Percentiles rank a stretch among this genome's conserved stretches.
Evolutionary conservation across 2,797 vertebrate species (phyloP).

Genomic region (Oreonectes daqikongensis): DNA sequence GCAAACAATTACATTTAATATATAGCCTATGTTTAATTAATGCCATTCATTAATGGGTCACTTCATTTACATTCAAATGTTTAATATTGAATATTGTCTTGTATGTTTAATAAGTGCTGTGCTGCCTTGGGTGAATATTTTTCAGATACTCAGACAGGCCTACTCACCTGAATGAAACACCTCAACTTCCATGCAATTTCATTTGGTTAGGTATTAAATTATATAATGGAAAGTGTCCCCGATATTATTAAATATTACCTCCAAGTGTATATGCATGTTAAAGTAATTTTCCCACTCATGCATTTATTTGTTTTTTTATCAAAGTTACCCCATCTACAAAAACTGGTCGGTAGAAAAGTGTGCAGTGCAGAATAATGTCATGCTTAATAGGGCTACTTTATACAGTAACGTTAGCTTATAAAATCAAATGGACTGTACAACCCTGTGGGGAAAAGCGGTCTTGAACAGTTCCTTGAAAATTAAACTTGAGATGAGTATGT

Average conservation of each 20-base stretch:
- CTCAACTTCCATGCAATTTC: neutral
- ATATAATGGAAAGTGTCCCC: neutral
- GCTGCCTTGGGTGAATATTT: too few relatives aligned
- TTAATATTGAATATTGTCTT: neutral
- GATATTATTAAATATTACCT: too few relatives aligned
- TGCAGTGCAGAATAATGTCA: neutral
- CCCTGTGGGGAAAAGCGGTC: conserved; percentile 34
- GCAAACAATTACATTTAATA: too few relatives aligned
- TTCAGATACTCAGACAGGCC: too few relatives aligned
- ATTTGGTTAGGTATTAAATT: neutral
- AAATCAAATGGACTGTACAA: conserved; percentile 47
- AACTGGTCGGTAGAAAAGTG: conserved; percentile 12
- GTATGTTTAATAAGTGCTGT: neutral
- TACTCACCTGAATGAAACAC: conserved; percentile 2
- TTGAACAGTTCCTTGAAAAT: conserved; percentile 53
- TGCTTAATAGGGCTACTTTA: conserved; percentile 12
- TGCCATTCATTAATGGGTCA: too few relatives aligned
- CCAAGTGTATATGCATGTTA: neutral
- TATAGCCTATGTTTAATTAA: too few relatives aligned
- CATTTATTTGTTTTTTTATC: conserved; percentile 12
- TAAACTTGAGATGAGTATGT: conserved; percentile 54
- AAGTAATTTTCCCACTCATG: conserved; percentile 4
- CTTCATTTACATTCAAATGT: too few relatives aligned
- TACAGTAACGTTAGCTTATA: conserved; percentile 32
- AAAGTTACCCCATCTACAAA: conserved; percentile 3